Base-by-base conservation (phyloP, 2,113 vertebrate genomes). In the Lamprologus ornatipinnis region DNA sequence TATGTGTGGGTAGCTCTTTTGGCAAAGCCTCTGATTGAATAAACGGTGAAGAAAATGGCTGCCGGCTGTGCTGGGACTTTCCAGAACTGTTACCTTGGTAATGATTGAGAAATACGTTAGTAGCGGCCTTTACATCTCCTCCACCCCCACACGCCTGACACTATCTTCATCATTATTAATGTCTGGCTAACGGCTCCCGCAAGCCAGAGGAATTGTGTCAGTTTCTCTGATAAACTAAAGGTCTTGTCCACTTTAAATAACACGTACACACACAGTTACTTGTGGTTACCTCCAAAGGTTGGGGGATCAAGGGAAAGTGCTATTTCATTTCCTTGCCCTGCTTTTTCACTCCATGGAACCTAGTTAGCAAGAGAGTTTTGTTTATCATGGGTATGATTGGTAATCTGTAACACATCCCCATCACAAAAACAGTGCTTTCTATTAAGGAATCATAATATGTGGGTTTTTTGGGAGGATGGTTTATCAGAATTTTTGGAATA, bases 91-190 rank as follows among this genome's bases (percentile, higher is more conserved):
- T 94, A 91, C 92, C 88, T 94, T 45, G 40, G 88, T 92, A 94
- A 95, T 93, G 85, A 93, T 81, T 84, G 90, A 92, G 92, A 93
- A 95, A 92, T 88, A 93, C 93, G 91, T 95, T 89, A 85, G 84
- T 79, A 87, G 82, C 84, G 49, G 85, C 81, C 82, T 79, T 84
- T 42, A 9, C 45, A 51, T 78, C 73, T 78, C 73, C 73, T 51
- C 73, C 73, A 78, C 45, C 63, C 80, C 63, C 89, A 78, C 85
- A 79, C 65, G 81, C 90, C 82, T 54, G n/a, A 73, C 89, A 89
- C 88, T 89, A 89, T 91, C 91, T 94, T 92, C 84, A 95, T 96
- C 94, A 95, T 93, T 94, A 91, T 95, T 95, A 95, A 93, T 93
- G 93, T 93, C 91, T 89, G 60, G 83, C 93, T 93, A 93, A 94